Evolutionary conservation across 2,888 invertebrate genomes (phyloP), one percentile per base, ranked within the genome.

Genomic region (Spisula subtruncata): DNA sequence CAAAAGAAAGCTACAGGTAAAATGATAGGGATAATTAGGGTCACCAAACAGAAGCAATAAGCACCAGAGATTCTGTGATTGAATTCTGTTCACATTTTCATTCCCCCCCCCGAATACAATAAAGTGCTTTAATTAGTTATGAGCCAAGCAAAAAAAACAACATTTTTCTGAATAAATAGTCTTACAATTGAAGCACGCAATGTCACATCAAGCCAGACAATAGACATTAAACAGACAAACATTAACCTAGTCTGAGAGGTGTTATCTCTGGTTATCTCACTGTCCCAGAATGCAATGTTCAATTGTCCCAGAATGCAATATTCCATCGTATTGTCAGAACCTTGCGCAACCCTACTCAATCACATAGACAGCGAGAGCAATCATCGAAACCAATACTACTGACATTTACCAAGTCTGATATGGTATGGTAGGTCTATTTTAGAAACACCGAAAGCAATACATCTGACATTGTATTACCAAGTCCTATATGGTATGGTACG

Each of bases 291-390:
- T 66, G 60, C 60, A 66, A 66, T 66, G 25, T n/a, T n/a, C n/a
- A n/a, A n/a, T n/a, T n/a, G n/a, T n/a, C 60, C 60, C 25, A 66
- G n/a, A 66, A 66, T 66, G 60, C 60, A 66, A 66, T 66, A 66
- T n/a, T n/a, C n/a, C n/a, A n/a, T n/a, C n/a, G n/a, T n/a, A n/a
- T 66, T 66, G 25, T 25, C 60, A n/a, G 60, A 66, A 66, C 60
- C n/a, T 66, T 25, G 25, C 25, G 60, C 25, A 66, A 66, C 60
- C 60, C 12, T 25, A 66, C n/a, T 66, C 60, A 66, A 66, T 66
- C 60, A 66, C 60, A 66, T 66, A 66, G 60, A 66, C 60, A 66
- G 60, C 6, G 8, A 66, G 25, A 66, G 60, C 60, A 66, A 66
- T 66, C n/a, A 66, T 66, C 25, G n/a, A 10, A n/a, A 66, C 10